Evolutionary conservation across 2,113 vertebrate species (phyloP).

Genomic region (Paraplagusia blochii): DNA sequence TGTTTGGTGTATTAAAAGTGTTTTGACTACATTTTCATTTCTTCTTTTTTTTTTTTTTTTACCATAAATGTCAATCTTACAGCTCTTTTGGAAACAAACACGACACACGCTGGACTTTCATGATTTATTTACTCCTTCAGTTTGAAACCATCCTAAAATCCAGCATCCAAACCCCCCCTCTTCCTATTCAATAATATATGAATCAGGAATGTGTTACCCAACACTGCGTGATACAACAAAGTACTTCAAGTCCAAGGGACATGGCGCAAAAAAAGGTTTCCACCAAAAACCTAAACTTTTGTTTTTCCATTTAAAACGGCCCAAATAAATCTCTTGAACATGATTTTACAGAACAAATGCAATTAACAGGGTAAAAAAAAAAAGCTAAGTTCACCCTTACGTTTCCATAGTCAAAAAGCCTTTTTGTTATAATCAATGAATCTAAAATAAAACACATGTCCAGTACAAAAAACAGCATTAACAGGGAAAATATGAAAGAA

Average conservation of each 20-base stretch:
- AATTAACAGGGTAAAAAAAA: conserved; percentile 77
- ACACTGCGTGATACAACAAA: conserved; percentile 33
- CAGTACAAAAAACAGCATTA: conserved; percentile 67
- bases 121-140: conserved; percentile 65
- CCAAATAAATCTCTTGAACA: conserved; percentile 7
- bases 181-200: conserved; percentile 55
- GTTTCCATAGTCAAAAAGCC: conserved; percentile 51
- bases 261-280: conserved; percentile 10
- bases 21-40: conserved; percentile 43
- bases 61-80: no score
- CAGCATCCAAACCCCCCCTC: conserved; percentile 24
- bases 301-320: neutral
- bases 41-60: no score
- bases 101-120: conserved; percentile 33
- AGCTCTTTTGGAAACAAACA: conserved; percentile 2
- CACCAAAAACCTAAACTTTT: conserved; percentile 20
- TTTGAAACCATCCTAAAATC: conserved; percentile 50
- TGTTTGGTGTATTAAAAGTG: conserved; percentile 68
- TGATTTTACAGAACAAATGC: conserved; percentile 62
- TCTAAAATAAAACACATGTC: conserved; percentile 60
- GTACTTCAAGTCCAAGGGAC: conserved; percentile 54
- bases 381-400: conserved; percentile 50
- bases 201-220: conserved; percentile 40
- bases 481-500: conserved; percentile 6
- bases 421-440: conserved; percentile 51